Evolutionary conservation across 2,888 invertebrate species (phyloP), one percentile per base, ranked within the genome.

Genomic region (Auanema freiburgensis): DNA sequence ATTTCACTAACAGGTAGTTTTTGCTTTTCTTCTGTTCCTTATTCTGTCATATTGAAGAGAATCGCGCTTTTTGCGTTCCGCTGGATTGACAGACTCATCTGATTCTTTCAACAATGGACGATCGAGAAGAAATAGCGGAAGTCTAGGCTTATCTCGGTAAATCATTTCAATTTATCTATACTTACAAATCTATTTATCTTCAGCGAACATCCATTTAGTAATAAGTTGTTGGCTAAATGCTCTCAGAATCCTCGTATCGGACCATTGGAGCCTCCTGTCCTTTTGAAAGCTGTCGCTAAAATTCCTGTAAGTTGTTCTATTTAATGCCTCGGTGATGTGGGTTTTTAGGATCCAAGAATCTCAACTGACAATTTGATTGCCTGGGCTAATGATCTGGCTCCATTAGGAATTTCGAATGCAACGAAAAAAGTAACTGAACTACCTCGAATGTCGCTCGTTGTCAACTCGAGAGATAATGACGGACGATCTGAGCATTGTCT

Each of bases 181-280:
- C n/a, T n/a, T n/a, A n/a, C n/a, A n/a, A n/a, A n/a, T n/a, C n/a
- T n/a, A n/a, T n/a, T n/a, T n/a, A n/a, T 5, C 11, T 57, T 44
- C 59, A 64, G 59, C 14, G 64, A 64, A n/a, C 58, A 59, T 54
- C 64, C 58, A 5, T n/a, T 40, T 44, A 46, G 49, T 16, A 49
- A 65, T 16, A 41, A 49, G 2, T 41, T 51, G 2, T 49, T 78
- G 49, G 64, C 67, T n/a, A 57, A 65, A 11, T 66, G 76, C 10
- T 61, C 67, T 74, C 84, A 84, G 59, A 95, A 95, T 87, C 92
- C 93, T 12, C 89, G 94, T 41, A 87, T 93, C 84, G 92, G 93
- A 55, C 94, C 94, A 6, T 94, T 91, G 86, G 92, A 94, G 12
- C 89, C 90, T 82, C 93, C 95, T 14, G 89, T 90, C 21, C 88